A percentile compares a stretch with the other conserved stretches of the same genome.
Evolutionary conservation across 2,888 invertebrate species (phyloP).

Genomic region (Lissonota sp.): DNA sequence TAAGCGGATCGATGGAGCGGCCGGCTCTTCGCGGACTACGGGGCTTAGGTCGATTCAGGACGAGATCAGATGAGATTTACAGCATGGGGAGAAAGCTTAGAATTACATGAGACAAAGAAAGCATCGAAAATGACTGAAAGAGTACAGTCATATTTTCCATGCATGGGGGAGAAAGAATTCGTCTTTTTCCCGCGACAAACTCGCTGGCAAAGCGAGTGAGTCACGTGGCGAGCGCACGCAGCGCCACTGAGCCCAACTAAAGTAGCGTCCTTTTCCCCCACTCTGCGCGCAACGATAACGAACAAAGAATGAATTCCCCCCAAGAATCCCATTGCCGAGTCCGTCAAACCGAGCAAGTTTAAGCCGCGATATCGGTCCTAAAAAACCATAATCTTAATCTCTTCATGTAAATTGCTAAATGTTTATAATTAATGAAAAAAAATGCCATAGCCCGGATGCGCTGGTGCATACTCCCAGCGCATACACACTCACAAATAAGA

Average conservation of each 20-base stretch:
- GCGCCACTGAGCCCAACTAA: slow-evolving; percentile 31
- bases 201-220: slow-evolving; percentile 12
- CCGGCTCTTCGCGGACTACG: slow-evolving; percentile 61
- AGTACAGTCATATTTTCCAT: not conserved
- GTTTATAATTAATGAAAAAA: slow-evolving; percentile 83
- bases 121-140: too few species aligned
- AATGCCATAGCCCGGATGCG: slow-evolving; percentile 84
- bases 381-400: slow-evolving; percentile 83
- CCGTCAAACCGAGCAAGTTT: slow-evolving; percentile 40
- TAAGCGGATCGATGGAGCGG: slow-evolving; percentile 81
- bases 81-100: slow-evolving; percentile 1
- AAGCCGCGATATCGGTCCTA: slow-evolving; percentile 74
- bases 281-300: not conserved
- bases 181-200: not conserved
- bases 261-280: slow-evolving; percentile 42
- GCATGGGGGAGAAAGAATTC: slow-evolving; percentile 9
- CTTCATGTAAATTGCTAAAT: slow-evolving; percentile 84
- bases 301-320: slow-evolving; percentile 12
- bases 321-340: slow-evolving; percentile 20
- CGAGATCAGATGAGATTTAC: slow-evolving; percentile 10
- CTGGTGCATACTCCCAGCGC: slow-evolving; percentile 84
- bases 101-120: slow-evolving; percentile 1
- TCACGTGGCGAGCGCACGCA: slow-evolving; percentile 20
- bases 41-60: slow-evolving; percentile 38
- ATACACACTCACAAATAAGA: slow-evolving; percentile 84